Percentiles rank a stretch among this genome's conserved stretches.
These are phyloP conservation scores for Lagopus muta DNA, from an alignment of 2,113 vertebrate genomes.

Conservation along the genomic window DNA sequence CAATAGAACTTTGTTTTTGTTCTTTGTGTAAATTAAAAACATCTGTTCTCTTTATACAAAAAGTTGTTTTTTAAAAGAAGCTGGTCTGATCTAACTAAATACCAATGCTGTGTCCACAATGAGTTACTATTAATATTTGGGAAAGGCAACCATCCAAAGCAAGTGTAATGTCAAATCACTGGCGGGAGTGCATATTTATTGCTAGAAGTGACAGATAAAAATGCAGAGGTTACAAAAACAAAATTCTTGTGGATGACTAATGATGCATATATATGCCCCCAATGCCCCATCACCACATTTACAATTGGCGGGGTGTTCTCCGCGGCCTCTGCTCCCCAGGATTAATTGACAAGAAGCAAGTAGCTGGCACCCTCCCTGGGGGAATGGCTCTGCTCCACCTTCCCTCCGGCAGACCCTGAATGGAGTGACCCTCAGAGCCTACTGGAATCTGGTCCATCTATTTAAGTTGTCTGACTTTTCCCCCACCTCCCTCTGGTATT, in stretches of 20 bases:
- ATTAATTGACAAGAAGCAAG: slow-evolving; percentile 34
- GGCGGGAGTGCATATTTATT: slow-evolving; percentile 75
- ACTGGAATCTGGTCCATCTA: slow-evolving; percentile 31
- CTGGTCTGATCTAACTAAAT: slow-evolving; percentile 77
- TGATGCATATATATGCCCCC: slow-evolving; percentile 63
- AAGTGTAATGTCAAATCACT: slow-evolving; percentile 79
- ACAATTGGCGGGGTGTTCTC: slow-evolving; percentile 36
- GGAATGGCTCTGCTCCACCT: not conserved
- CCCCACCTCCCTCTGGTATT: slow-evolving; percentile 28
- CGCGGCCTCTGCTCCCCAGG: slow-evolving; percentile 6
- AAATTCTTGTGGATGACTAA: slow-evolving; percentile 73
- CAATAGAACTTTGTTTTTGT: slow-evolving; percentile 72
- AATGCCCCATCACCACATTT: slow-evolving; percentile 56
- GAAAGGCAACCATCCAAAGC: slow-evolving; percentile 76
- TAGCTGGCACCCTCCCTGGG: slow-evolving; percentile 44
- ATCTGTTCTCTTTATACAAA: slow-evolving; percentile 65
- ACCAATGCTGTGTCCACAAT: slow-evolving; percentile 77
- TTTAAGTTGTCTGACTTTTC: slow-evolving; percentile 17
- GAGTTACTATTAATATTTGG: slow-evolving; percentile 81
- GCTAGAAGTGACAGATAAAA: slow-evolving; percentile 80
- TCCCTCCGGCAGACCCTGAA: not conserved
- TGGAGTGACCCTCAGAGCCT: not conserved
- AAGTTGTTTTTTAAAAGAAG: slow-evolving; percentile 74
- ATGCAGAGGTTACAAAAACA: slow-evolving; percentile 79
- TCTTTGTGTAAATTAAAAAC: slow-evolving; percentile 73